Conservation (phyloP, 2,888 invertebrate genomes). For the Colletes collaris region DNA sequence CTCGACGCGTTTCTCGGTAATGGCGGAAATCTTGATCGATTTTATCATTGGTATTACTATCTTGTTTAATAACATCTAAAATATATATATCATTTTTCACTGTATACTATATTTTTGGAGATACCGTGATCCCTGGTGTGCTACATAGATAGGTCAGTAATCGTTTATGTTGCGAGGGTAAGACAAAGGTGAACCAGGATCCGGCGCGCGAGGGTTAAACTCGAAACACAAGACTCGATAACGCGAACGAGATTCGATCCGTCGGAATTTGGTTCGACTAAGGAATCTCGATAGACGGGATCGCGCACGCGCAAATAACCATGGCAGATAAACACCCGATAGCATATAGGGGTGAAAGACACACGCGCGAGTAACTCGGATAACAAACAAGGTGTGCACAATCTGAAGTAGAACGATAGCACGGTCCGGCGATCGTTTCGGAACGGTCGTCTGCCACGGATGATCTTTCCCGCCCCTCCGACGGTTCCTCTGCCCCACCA, state of each 20-base stretch:
- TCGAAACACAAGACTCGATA: no score
- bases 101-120: no score
- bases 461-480: conserved; percentile 41
- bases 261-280: conserved; percentile 5
- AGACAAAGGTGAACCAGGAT: no score
- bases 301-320: conserved; percentile 17
- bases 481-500: conserved; percentile 54
- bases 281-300: conserved; percentile 12
- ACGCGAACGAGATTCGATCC: conserved; percentile 2
- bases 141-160: no score
- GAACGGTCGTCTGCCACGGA: conserved; percentile 29
- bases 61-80: no score
- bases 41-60: no score
- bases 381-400: conserved; percentile 28
- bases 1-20: no score
- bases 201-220: no score
- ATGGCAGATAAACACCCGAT: conserved; percentile 59
- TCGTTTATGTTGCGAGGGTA: no score
- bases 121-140: no score
- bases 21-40: no score
- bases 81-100: no score
- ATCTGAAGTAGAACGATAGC: conserved; percentile 24
- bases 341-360: conserved; percentile 28
- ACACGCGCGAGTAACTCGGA: conserved; percentile 30
- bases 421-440: conserved; percentile 51